Evolutionary conservation across 2,113 vertebrate species (phyloP), one percentile per base, ranked within the genome.

Genomic region (Megaptera novaeangliae): DNA sequence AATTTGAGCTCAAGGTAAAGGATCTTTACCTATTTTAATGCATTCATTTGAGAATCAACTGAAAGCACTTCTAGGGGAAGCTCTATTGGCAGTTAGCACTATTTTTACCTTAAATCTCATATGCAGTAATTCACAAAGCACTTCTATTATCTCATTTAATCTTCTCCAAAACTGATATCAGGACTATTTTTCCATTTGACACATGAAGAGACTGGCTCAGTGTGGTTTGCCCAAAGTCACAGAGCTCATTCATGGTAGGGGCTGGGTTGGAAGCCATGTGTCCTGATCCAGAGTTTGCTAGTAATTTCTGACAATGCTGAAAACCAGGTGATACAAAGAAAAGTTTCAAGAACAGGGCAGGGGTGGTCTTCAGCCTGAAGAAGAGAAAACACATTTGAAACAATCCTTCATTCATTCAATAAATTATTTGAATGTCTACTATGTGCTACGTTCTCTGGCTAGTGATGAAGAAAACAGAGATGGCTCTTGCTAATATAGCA

Each of bases 351-450:
- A 77, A 87, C 3, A 64, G 14, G 17, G 17, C 25, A 41, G 13
- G 5, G 7, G 18, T 66, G 18, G 14, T 81, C 41, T 71, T 84
- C 39, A 69, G n/a, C 8, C 52, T 82, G 31, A 94, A 94, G 61
- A 90, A 69, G n/a, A 89, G 52, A 92, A 80, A 55, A 75, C n/a
- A 55, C 12, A 68, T 82, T 81, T 94, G 49, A 96, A 94, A 74
- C 36, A 68, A 55, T 55, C 29, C 71, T 46, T 69, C 18, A 69
- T 85, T 84, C 13, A 63, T 36, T 84, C 18, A 63, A 83, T 94
- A 74, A 93, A 86, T 61, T 52, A 81, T 46, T 46, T 25, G 46
- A 77, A 8, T 88, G 7, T 71, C 68, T 69, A n/a, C 41, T 34
- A 57, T 29, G 23, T 59, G 14, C 36, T 91, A 27, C 11, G 10